phyloP scores from a whole-genome alignment of 2,113 vertebrate genomes.

The Zonotrichia leucophrys region DNA sequence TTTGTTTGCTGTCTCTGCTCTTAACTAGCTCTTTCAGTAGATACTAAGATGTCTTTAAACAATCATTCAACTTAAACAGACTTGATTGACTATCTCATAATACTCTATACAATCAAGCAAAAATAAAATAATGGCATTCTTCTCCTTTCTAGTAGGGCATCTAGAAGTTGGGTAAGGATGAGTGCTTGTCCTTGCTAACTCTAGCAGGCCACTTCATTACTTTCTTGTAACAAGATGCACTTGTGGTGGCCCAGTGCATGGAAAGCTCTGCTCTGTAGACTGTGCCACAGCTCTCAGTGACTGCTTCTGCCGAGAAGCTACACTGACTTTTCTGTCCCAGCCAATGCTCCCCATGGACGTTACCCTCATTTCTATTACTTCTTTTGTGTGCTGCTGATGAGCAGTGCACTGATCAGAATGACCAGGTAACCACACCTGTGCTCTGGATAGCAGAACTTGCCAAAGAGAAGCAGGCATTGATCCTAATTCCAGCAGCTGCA shows the following conservation, averaged over 20 bases:
- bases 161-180: background rate
- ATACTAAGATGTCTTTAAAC: background rate
- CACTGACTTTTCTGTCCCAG: background rate
- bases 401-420: background rate
- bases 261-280: background rate
- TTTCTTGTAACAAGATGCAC: background rate
- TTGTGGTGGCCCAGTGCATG: background rate
- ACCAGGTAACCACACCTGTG: background rate
- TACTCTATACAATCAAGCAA: background rate
- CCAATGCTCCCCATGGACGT: background rate
- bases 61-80: background rate
- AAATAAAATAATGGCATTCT: background rate
- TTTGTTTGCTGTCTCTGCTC: conserved; percentile 7
- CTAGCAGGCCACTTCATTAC: accelerated
- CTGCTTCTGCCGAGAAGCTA: background rate
- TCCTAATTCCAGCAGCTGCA: background rate
- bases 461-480: background rate
- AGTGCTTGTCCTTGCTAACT: background rate
- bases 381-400: background rate
- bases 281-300: background rate
- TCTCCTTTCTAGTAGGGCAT: background rate
- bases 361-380: background rate
- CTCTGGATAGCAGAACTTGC: background rate
- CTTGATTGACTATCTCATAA: background rate
- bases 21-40: background rate